These are phyloP conservation scores for Siderastrea radians DNA, from an alignment of 92 coral and sea anemone genomes.

Conservation along the genomic window DNA sequence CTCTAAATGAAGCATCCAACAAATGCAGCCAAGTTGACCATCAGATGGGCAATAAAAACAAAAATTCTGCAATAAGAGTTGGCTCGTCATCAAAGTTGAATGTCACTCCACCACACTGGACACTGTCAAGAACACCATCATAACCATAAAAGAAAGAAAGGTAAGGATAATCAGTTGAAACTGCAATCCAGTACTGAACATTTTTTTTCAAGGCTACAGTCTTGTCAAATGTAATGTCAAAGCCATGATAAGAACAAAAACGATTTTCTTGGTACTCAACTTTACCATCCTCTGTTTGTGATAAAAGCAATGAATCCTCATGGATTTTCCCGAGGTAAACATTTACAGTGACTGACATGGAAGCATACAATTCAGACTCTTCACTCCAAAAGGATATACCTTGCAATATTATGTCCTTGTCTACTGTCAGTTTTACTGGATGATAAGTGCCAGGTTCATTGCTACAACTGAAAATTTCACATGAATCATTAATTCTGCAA, in stretches of 20 bases:
- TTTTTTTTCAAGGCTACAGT: not conserved
- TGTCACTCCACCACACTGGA: conserved; percentile 5
- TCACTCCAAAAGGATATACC: not conserved
- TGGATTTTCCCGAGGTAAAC: not conserved
- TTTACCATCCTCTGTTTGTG: not conserved
- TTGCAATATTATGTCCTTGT: conserved; percentile 6
- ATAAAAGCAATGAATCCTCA: not conserved
- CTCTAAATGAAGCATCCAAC: too few species aligned
- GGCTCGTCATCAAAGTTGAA: not conserved
- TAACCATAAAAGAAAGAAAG: not conserved
- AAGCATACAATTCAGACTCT: not conserved
- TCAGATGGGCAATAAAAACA: too few species aligned
- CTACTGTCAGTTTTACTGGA: not conserved
- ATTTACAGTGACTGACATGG: not conserved
- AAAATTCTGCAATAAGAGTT: not conserved
- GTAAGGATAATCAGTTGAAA: not conserved
- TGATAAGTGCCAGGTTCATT: not conserved
- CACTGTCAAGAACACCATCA: not conserved
- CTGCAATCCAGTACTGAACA: not conserved
- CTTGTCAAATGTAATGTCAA: not conserved
- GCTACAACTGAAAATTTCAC: not conserved
- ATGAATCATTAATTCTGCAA: not conserved
- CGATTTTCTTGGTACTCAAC: too few species aligned
- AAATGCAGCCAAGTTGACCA: too few species aligned
- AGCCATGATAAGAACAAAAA: not conserved